Evolutionary conservation across 2,888 invertebrate genomes (phyloP).

Genomic region (Pimpla rufipes): DNA sequence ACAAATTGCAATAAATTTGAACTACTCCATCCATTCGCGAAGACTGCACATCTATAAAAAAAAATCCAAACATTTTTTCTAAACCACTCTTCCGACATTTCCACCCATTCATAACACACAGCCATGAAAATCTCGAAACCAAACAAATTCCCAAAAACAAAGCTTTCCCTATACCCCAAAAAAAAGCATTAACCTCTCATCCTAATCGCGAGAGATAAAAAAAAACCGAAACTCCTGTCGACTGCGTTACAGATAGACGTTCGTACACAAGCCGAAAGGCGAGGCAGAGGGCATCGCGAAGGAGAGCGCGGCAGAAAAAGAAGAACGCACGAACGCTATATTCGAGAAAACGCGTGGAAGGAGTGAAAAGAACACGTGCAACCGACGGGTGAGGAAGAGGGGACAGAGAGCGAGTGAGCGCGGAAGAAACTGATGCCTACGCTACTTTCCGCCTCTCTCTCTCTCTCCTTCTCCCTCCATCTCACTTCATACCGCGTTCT

Average conservation of each 20-base stretch:
- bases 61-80: no score
- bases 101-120: no score
- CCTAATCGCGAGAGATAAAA: slow-evolving; percentile 8
- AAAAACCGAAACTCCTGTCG: no score
- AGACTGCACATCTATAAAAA: no score
- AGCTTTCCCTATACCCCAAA: no score
- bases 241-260: background rate
- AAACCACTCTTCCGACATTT: no score
- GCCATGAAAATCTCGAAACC: no score
- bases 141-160: no score
- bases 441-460: slow-evolving; percentile 47
- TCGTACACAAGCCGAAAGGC: background rate
- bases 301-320: slow-evolving; percentile 13
- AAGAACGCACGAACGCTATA: background rate
- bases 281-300: background rate
- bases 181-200: no score
- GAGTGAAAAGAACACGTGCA: slow-evolving; percentile 70
- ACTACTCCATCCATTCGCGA: no score
- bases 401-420: slow-evolving; percentile 57
- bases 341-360: slow-evolving; percentile 45
- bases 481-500: slow-evolving; percentile 15
- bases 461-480: slow-evolving; percentile 25
- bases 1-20: no score
- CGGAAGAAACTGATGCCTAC: slow-evolving; percentile 61
- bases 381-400: slow-evolving; percentile 26